Evolutionary conservation across 2,888 invertebrate species (phyloP).

Genomic region (Andrena flavipes): DNA sequence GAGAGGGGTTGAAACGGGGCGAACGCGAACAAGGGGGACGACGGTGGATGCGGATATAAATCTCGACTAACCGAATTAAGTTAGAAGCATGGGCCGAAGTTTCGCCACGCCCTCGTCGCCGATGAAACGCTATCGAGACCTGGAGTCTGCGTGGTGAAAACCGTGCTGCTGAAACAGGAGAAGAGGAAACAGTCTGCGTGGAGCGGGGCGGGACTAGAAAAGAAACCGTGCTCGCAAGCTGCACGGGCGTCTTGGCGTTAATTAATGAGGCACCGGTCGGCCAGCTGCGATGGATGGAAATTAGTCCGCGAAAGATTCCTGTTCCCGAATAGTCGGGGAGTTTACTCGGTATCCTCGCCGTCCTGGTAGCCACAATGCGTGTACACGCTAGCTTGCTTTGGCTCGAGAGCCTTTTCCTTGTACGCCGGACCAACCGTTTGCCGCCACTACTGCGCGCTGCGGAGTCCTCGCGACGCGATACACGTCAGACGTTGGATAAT

Average conservation of each 20-base stretch:
- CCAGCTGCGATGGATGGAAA: not conserved
- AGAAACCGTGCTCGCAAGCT: not conserved
- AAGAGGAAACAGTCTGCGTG: conserved; percentile 28
- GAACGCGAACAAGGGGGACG: conserved; percentile 65
- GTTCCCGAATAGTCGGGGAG: not conserved
- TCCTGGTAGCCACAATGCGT: too few species aligned
- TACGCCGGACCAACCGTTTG: not conserved
- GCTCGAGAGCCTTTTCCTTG: not conserved
- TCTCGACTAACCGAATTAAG: conserved; percentile 84
- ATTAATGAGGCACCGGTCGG: conserved; percentile 17
- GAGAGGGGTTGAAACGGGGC: conserved; percentile 38
- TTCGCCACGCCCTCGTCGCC: conserved; percentile 80
- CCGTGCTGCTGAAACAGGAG: conserved; percentile 28
- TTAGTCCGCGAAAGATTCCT: not conserved
- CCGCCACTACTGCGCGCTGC: not conserved
- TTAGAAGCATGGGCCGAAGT: conserved; percentile 81
- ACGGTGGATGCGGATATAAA: conserved; percentile 80
- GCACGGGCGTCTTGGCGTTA: conserved; percentile 14
- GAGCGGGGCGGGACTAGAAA: conserved; percentile 10
- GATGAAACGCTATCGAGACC: conserved; percentile 79
- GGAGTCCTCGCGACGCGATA: not conserved
- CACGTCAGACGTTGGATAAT: too few species aligned
- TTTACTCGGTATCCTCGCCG: not conserved
- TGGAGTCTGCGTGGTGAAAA: conserved; percentile 70
- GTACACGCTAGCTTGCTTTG: not conserved